Conservation (phyloP, 1,140 invertebrate species). For the Luehdorfia chinensis region DNA sequence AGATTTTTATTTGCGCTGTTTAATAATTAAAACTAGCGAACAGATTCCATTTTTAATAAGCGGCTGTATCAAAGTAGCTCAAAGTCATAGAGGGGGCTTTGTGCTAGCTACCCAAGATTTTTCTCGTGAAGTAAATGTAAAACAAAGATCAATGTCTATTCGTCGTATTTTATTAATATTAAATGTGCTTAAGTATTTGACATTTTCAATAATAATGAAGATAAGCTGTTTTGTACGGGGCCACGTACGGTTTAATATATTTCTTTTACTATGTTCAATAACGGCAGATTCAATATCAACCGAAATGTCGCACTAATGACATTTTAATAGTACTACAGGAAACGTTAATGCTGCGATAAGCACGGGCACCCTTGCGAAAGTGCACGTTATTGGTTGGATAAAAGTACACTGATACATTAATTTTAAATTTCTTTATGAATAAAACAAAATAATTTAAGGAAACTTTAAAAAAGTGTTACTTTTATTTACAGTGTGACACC, state of each 20-base stretch:
- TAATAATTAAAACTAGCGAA: too few relatives aligned
- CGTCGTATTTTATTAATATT: not conserved
- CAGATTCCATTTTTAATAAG: conserved; percentile 14
- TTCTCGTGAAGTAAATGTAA: not conserved
- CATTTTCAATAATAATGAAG: conserved; percentile 1
- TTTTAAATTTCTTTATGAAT: too few relatives aligned
- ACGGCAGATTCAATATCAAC: conserved; percentile 34
- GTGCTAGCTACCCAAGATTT: conserved; percentile 2
- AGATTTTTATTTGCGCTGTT: too few relatives aligned
- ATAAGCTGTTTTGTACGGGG: conserved; percentile 7
- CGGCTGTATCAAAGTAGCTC: conserved; percentile 5
- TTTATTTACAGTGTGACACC: too few relatives aligned
- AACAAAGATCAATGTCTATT: not conserved
- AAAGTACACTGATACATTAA: not conserved
- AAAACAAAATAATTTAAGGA: too few relatives aligned
- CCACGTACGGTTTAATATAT: conserved; percentile 22
- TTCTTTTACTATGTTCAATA: conserved; percentile 29
- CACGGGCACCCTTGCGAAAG: conserved; percentile 10
- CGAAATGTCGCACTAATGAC: conserved; percentile 48
- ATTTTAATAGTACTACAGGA: conserved; percentile 52
- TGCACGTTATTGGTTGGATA: conserved; percentile 3
- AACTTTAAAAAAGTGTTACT: too few relatives aligned
- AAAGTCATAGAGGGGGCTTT: conserved; percentile 1
- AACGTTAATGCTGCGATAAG: conserved; percentile 33
- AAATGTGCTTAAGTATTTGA: not conserved